Base-by-base conservation (phyloP, 2,113 vertebrate species). In the Pelusios castaneus region DNA sequence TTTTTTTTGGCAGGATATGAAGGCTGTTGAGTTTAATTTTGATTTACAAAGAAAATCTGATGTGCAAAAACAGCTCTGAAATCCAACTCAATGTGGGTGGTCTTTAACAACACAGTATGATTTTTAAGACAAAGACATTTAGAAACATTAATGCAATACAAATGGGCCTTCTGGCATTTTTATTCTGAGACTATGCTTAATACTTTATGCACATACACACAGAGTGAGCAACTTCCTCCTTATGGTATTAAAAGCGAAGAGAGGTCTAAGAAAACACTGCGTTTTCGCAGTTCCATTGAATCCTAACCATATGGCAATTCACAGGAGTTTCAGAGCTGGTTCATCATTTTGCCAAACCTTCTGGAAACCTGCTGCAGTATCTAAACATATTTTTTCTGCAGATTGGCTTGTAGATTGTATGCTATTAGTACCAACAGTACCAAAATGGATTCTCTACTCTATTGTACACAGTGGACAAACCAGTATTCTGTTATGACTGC, bases 11-110 rank as follows among this genome's bases (percentile, higher is more conserved):
- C 49, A 92, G 55, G 31, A 80, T 70, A 78, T 31, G 17, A 88
- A 91, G 31, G 34, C 60, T 58, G 34, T 81, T 86, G 47, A 85
- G 73, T 90, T 96, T 89, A 83, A 83, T 79, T 87, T 70, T 5
- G 86, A 60, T 82, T 96, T 87, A 55, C 16, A 77, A 91, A 85
- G 63, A 89, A 91, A 96, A 92, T 89, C 17, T 82, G 76, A 91
- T 58, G 14, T 81, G 58, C 51, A 56, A 70, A 89, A 91, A 1
- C 2, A 85, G 21, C 73, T 91, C 80, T 2, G 17, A 95, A 91
- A 84, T 79, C 11, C 45, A 55, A 31, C 17, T 49, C 47, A 84
- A 2, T 25, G 16, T 34, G 58, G 54, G 89, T 84, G 22, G 47
- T 83, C 80, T 95, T 92, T 88, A 94, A 49, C 29, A 92, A 27